A percentile compares a stretch with the other conserved stretches of the same genome.
phyloP scores from a whole-genome alignment of 2,113 vertebrate species.

The Okapia johnstoni region DNA sequence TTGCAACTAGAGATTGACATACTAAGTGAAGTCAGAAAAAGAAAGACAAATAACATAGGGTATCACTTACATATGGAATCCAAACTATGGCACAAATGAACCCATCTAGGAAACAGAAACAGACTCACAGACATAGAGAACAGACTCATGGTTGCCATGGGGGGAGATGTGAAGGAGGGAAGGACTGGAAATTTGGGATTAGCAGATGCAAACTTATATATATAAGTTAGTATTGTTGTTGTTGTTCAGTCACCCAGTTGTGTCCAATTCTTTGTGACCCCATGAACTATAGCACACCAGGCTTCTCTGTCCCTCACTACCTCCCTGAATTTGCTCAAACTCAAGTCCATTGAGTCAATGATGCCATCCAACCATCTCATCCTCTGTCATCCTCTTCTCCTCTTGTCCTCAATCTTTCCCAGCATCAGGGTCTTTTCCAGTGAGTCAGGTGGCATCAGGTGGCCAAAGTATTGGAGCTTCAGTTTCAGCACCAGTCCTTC shows the following conservation, averaged over 20 bases:
- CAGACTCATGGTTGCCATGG: not conserved
- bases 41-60: not conserved
- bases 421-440: not conserved
- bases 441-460: not conserved
- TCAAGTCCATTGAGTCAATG: not conserved
- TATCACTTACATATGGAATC: not conserved
- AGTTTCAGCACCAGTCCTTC: not conserved
- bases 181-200: not conserved
- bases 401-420: not conserved
- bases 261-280: not conserved
- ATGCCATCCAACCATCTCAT: not conserved
- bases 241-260: not conserved
- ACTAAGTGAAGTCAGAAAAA: not conserved
- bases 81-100: not conserved
- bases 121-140: not conserved
- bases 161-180: not conserved
- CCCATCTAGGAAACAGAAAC: not conserved
- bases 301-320: not conserved
- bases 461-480: not conserved
- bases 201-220: not conserved
- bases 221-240: not conserved
- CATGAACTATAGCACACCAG: not conserved
- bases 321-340: not conserved
- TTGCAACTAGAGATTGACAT: not conserved
- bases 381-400: not conserved